Percentiles rank a stretch among this genome's conserved stretches.
Conservation (phyloP, 2,888 invertebrate species). For the Chrysodeixis includens region DNA sequence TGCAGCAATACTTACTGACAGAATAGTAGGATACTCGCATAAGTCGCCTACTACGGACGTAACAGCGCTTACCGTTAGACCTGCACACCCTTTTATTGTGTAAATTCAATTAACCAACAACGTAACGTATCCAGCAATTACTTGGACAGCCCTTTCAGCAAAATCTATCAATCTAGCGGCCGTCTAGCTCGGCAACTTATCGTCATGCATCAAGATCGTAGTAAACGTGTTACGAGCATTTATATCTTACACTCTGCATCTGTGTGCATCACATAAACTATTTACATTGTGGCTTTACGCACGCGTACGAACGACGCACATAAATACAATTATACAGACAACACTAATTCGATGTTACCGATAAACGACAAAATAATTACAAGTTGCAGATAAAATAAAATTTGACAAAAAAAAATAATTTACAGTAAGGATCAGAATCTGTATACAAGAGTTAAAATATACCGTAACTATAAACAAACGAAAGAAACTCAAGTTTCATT, state of each 20-base stretch:
- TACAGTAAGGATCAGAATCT: too few relatives aligned
- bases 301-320: constrained; percentile 3
- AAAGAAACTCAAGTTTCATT: background rate
- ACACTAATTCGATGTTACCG: background rate
- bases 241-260: constrained; percentile 51
- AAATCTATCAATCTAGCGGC: constrained; percentile 70
- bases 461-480: too few relatives aligned
- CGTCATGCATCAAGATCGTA: constrained; percentile 65
- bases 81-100: constrained; percentile 32
- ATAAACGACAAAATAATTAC: background rate
- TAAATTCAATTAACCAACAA: constrained; percentile 53
- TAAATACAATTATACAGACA: background rate
- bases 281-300: constrained; percentile 46
- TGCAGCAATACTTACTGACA: constrained; percentile 15
- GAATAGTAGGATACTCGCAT: constrained; percentile 11
- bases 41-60: constrained; percentile 20
- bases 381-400: too few relatives aligned
- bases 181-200: constrained; percentile 59
- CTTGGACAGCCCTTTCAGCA: constrained; percentile 58
- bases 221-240: constrained; percentile 68
- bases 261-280: constrained; percentile 47
- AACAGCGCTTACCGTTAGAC: constrained; percentile 10
- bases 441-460: too few relatives aligned
- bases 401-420: too few relatives aligned
- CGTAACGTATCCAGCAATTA: constrained; percentile 48